Base-by-base conservation (phyloP, 2,888 invertebrate genomes). In the Trissoscelio sp. region DNA sequence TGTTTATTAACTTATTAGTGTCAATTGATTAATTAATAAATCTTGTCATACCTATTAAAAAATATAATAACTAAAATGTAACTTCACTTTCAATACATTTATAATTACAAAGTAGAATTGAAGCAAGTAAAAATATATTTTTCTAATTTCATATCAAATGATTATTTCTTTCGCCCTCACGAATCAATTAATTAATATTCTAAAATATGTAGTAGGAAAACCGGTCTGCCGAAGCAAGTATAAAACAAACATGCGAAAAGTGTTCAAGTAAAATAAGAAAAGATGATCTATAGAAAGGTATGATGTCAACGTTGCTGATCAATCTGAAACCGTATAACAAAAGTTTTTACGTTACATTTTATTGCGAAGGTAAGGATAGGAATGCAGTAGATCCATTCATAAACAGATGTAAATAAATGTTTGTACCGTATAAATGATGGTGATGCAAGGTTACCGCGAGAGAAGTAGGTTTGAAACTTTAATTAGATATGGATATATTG, bases 321-420 rank as follows among this genome's bases (percentile, higher is more conserved):
- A 39, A 16, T n/a, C 1, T 2, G 11, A 46, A 14, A 55, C 4
- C n/a, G 9, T 39, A 39, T 34, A 48, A 44, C 53, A 42, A 62
- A 73, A 20, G 55, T 57, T 66, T 74, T 74, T 74, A 28, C 46
- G 31, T 18, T n/a, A 67, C 24, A 37, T 18, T 57, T 67, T 18
- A 46, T 57, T 16, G 37, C 14, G 16, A 18, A 37, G 46, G 64
- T 34, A 66, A 39, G 48, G 46, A 18, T 22, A 9, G 14, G 37
- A 48, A 48, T 74, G 37, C 31, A 14, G 20, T 34, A 22, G 20
- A 20, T 42, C 67, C 67, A 67, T 75, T 75, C 60, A 67, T 75
- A 53, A 67, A 28, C 20, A 67, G 60, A 57, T 74, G 74, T 66
- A 64, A 74, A 74, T 74, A 74, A 48, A 66, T 57, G 46, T 55